Percentiles rank a stretch among this genome's conserved stretches.
Conservation (phyloP, 2,888 invertebrate species). For the Tiliacea aurago region DNA sequence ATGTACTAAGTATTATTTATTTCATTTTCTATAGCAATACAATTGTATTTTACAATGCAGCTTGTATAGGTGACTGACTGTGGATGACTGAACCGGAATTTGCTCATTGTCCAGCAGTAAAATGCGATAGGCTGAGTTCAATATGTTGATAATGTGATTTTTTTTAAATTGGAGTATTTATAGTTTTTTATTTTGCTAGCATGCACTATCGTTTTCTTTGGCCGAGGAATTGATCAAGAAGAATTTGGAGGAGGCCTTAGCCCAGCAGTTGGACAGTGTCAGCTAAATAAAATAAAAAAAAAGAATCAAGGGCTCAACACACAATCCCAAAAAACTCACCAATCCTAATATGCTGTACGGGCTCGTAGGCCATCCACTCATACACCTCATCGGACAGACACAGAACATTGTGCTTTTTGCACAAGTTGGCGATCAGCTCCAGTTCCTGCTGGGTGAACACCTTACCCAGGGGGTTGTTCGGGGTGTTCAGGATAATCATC, state of each 20-base stretch:
- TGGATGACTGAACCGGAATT: too few species aligned
- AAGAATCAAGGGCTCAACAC: not conserved
- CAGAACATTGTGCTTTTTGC: constrained; percentile 97
- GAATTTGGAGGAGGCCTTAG: not conserved
- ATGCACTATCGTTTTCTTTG: too few species aligned
- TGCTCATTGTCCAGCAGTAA: too few species aligned
- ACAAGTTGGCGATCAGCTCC: constrained; percentile 95
- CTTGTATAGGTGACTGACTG: too few species aligned
- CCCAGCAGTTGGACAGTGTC: not conserved
- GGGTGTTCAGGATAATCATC: constrained; percentile 98
- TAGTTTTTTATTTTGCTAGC: too few species aligned
- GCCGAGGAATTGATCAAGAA: not conserved
- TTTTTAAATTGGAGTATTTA: not conserved
- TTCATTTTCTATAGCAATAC: too few species aligned
- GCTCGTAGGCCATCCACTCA: constrained; percentile 98
- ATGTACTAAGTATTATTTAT: too few species aligned
- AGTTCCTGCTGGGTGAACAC: constrained; percentile 93
- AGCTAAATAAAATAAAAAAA: not conserved
- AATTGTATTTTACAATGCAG: too few species aligned
- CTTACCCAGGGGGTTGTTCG: constrained; percentile 99
- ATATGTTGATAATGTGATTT: too few species aligned
- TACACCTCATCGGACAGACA: constrained; percentile 99
- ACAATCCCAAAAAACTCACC: constrained; percentile 90
- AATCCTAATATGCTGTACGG: constrained; percentile 96
- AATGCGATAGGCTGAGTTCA: too few species aligned